Conservation (phyloP, 2,113 vertebrate species). For the Sinosuthora webbiana region DNA sequence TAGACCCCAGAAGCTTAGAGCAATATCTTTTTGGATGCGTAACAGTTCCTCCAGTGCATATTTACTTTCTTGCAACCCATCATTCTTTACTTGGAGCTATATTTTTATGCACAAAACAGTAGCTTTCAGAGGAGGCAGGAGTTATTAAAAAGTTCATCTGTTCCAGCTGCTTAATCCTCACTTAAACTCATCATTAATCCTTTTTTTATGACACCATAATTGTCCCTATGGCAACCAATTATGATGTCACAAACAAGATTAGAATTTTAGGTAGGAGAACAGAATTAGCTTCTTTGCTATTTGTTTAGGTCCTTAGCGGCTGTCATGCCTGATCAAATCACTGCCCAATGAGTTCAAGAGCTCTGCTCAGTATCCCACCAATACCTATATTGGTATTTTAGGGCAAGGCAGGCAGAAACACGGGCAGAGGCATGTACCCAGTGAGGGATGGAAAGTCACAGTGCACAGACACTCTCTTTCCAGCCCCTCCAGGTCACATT, state of each 20-base stretch:
- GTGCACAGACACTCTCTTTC: background rate
- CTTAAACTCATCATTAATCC: slow-evolving; percentile 52
- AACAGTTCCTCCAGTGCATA: background rate
- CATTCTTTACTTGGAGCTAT: slow-evolving; percentile 8
- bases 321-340: background rate
- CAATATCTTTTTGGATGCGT: slow-evolving; percentile 1
- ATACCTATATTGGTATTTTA: background rate
- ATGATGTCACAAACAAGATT: slow-evolving; percentile 56
- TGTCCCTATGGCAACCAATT: slow-evolving; percentile 60
- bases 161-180: slow-evolving; percentile 59
- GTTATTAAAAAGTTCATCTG: slow-evolving; percentile 57
- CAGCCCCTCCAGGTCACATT: background rate
- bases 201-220: slow-evolving; percentile 49
- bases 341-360: background rate
- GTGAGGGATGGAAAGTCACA: background rate
- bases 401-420: background rate
- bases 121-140: slow-evolving; percentile 2
- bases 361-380: background rate
- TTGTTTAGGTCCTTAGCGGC: background rate
- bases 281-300: slow-evolving; percentile 33
- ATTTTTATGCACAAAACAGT: slow-evolving; percentile 32
- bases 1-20: background rate
- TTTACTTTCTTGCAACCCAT: background rate
- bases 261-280: slow-evolving; percentile 36
- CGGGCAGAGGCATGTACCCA: accelerated